Base-by-base conservation (phyloP, 2,113 vertebrate species). In the Phyllostomus hastatus region DNA sequence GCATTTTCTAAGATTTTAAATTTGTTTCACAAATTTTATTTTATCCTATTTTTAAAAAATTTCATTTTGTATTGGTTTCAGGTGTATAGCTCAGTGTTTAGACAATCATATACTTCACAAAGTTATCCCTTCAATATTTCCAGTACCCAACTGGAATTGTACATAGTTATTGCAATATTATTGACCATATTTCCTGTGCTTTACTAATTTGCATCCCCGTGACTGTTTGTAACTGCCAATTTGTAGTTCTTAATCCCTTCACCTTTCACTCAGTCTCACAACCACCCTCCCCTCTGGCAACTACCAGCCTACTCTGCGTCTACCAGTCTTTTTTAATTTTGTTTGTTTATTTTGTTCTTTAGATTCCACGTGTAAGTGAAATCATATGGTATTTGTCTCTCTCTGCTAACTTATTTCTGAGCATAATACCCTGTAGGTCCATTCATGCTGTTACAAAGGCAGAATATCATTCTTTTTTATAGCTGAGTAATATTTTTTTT, bases 1-100 rank as follows among this genome's bases (percentile, higher is more conserved):
- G 88, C 96, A 59, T 89, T 89, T 95, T 70, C 73, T 90, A 64
- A 82, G 7, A 75, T 90, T 93, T 95, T 41, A 87, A 91, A 89
- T 61, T 79, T 3, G 9, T 59, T 79, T 90, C 43, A 48, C 46
- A 78, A 50, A 16, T 48, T 76, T 76, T 20, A 75, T 75, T 76
- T 73, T 28, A 48, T 48, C 28, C 46, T 50, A 52, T 22, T n/a
- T n/a, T 48, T 11, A n/a, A 5, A n/a, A 19, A 31, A 1, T 10
- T 19, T 50, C 50, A 38, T 52, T 78, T 20, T 12, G 17, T 52
- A n/a, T 22, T 52, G 31, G 31, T 78, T n/a, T 78, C 75, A 78
- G 46, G 46, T 31, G 20, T 22, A 52, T 31, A 22, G 75, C 15
- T 52, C 16, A n/a, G 48, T 78, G 48, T 48, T 52, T 78, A 78